Evolutionary conservation across 2,797 vertebrate species (phyloP).

Genomic region (Microctenopoma steveboyesi): DNA sequence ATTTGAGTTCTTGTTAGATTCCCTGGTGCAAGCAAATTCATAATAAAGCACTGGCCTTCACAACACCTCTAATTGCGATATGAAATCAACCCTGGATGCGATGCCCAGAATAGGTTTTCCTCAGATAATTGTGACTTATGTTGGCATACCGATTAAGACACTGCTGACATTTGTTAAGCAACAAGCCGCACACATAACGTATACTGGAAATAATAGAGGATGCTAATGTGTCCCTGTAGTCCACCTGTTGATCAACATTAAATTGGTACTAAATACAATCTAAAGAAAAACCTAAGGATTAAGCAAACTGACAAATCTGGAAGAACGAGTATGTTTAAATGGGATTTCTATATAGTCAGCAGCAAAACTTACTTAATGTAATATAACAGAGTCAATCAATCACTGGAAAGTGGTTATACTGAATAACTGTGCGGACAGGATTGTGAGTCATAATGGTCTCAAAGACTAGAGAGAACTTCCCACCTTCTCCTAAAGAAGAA

Average conservation of each 20-base stretch:
- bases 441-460: background rate
- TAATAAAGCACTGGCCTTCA: conserved; percentile 75
- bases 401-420: background rate
- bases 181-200: conserved; percentile 23
- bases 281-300: too few species aligned
- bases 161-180: conserved; percentile 69
- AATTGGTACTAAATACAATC: too few species aligned
- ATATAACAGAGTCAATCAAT: background rate
- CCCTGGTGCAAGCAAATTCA: conserved; percentile 72
- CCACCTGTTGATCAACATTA: too few species aligned
- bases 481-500: background rate
- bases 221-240: background rate
- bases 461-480: background rate
- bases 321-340: too few species aligned
- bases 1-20: conserved; percentile 76
- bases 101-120: conserved; percentile 61
- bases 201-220: conserved; percentile 52
- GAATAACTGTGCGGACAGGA: background rate
- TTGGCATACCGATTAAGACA: conserved; percentile 74
- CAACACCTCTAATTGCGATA: conserved; percentile 74
- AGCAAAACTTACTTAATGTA: background rate
- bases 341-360: too few species aligned
- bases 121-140: conserved; percentile 64
- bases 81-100: conserved; percentile 66
- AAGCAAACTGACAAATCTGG: too few species aligned